These are phyloP conservation scores for Ophioninae sp. DNA, from an alignment of 2,888 invertebrate genomes.

Conservation along the genomic window DNA sequence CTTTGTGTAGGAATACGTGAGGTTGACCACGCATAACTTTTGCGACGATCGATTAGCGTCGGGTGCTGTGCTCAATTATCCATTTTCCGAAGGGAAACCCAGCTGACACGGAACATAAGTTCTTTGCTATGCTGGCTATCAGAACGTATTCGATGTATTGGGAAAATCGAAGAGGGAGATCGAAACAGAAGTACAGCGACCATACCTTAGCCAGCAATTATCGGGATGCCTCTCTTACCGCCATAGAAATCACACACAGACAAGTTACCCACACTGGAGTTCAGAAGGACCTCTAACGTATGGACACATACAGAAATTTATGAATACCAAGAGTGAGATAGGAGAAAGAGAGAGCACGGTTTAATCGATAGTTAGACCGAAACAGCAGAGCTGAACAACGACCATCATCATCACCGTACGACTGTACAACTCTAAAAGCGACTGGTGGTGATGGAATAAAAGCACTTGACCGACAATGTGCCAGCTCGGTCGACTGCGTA, in stretches of 20 bases:
- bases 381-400: constrained; percentile 26
- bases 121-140: constrained; percentile 36
- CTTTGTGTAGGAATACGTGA: constrained; percentile 10
- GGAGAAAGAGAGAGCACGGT: constrained; percentile 49
- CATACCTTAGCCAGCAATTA: constrained; percentile 55
- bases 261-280: background rate
- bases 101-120: constrained; percentile 53
- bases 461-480: constrained; percentile 45
- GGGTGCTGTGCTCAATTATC: constrained; percentile 25
- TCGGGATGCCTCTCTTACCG: constrained; percentile 51
- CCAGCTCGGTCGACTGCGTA: constrained; percentile 40
- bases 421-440: constrained; percentile 41
- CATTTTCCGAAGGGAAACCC: constrained; percentile 34
- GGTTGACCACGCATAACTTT: constrained; percentile 33
- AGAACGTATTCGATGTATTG: constrained; percentile 43
- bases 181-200: background rate
- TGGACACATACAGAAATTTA: background rate
- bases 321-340: background rate
- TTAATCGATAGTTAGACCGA: constrained; percentile 64
- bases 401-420: constrained; percentile 27
- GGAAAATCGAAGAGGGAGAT: constrained; percentile 15
- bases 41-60: constrained; percentile 11
- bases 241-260: constrained; percentile 29
- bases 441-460: constrained; percentile 43
- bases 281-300: background rate